phyloP scores from a whole-genome alignment of 2,797 vertebrate species.

The Mus spretus region DNA sequence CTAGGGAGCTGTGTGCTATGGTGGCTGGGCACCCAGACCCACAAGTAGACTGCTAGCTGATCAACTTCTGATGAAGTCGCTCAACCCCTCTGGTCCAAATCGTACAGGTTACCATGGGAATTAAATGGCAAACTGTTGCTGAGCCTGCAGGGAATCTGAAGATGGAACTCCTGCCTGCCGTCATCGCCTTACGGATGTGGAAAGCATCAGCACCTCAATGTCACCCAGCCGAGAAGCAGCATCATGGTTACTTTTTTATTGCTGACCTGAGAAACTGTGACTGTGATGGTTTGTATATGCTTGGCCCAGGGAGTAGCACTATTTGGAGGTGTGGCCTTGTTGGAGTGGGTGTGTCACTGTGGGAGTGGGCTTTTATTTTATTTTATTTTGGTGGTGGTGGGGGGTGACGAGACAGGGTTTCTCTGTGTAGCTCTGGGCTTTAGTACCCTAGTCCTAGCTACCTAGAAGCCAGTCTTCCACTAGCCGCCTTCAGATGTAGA shows the following conservation, averaged over 20 bases:
- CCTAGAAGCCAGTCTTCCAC: too few species aligned
- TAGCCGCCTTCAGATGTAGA: too few species aligned
- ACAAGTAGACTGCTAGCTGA: not conserved
- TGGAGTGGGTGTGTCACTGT: too few species aligned
- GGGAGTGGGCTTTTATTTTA: too few species aligned
- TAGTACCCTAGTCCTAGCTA: too few species aligned
- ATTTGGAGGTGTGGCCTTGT: too few species aligned
- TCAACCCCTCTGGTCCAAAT: not conserved
- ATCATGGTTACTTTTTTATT: not conserved
- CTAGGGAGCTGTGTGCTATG: too few species aligned
- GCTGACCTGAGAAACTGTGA: not conserved
- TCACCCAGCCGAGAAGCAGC: not conserved
- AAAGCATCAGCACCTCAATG: not conserved
- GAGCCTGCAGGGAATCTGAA: not conserved
- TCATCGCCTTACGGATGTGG: rapidly evolving
- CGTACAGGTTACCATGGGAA: not conserved
- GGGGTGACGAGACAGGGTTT: too few species aligned
- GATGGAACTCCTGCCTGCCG: not conserved
- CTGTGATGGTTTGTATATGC: not conserved
- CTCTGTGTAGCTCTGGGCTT: too few species aligned
- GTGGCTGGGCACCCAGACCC: not conserved
- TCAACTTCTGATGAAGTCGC: not conserved
- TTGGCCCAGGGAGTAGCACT: too few species aligned
- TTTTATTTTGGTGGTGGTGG: too few species aligned
- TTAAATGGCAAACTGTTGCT: not conserved